Evolutionary conservation across 1,140 invertebrate species (phyloP), one percentile per base, ranked within the genome.

Genomic region (Varroa destructor): DNA sequence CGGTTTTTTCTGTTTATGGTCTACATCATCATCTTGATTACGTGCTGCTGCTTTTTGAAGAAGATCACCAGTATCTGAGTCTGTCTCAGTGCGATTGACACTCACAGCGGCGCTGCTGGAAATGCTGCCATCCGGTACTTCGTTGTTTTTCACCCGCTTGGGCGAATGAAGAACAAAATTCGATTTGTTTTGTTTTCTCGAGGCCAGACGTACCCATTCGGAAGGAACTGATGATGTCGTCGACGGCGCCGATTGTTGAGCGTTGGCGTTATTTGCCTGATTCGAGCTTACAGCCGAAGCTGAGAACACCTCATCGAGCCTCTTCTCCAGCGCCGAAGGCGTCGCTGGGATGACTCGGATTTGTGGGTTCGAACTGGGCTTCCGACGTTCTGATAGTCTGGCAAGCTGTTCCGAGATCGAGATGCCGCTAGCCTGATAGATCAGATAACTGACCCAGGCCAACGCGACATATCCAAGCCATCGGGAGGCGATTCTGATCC

Each of bases 381-480:
- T 67, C 8, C 46, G 40, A 5, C 40, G 61, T 5, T 40, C 46
- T 12, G 40, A 8, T 12, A 67, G 12, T 12, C 12, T 46, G 40
- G 61, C 3, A 14, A 67, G 12, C 12, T 12, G 46, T 5, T 67
- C 61, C 40, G 36, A 40, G 8, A 67, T 67, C 10, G 61, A 67
- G 40, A 67, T 46, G 12, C 61, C 61, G 61, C 61, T 67, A 3
- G 61, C 61, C 61, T 43, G 61, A 46, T 67, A 67, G 61, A 67
- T 67, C 61, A 67, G 36, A 8, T 40, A 67, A 3, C 40, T 67
- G 61, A 67, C 46, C 61, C 61, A 67, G 37, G 61, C 46, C 40
- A 67, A 67, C 40, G 61, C 61, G 61, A 67, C 46, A 37, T 67
- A 67, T 12, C 61, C 61, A 5, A 67, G 2, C 61, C 61, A 67